Evolutionary conservation across 2,797 vertebrate genomes (phyloP), one percentile per base, ranked within the genome.

Genomic region (Dipus sagitta): DNA sequence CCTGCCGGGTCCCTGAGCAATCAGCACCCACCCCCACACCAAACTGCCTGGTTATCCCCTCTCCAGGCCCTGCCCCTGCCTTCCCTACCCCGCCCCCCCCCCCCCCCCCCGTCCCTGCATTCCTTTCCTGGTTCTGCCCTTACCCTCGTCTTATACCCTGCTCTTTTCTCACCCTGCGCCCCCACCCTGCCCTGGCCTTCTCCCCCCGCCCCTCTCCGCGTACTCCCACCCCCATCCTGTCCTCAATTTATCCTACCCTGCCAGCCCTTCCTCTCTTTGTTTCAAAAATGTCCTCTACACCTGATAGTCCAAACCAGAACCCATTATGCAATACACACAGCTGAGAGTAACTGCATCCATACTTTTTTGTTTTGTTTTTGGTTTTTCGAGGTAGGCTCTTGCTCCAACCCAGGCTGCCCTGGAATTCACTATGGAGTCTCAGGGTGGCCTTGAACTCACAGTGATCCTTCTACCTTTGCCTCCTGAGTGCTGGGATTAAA

Each of bases 341-440:
- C 12, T 2, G 3, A 0, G 0, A 24, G 47, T 26, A 52, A 47
- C 90, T 34, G 0, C 10, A 3, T 42, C 28, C 65, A 64, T 10
- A 10, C 58, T 64, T 42, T 34, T 42, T 24, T 93, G 47, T 47
- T 47, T 47, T 8, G 47, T 47, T 8, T 47, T 47, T 9, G 47
- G 8, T 47, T 47, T 47, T 7, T 38, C 38, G 38, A 38, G 38
- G 38, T 38, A 38, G 47, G 47, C 6, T 47, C 47, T 47, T 11
- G 11, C 47, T 47, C 47, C 11, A 9, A 11, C 1, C 47, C 47
- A 47, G 47, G 47, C 47, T 47, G 47, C 47, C 47, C 47, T 47
- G 47, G 47, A 47, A 47, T 47, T 47, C 47, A 47, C 47, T 47
- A 47, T 47, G 47, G 47, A 47, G 11, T 47, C 47, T 47, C 47